Evolutionary conservation across 2,888 invertebrate genomes (phyloP), one percentile per base, ranked within the genome.

Genomic region (Clusia tigrina): DNA sequence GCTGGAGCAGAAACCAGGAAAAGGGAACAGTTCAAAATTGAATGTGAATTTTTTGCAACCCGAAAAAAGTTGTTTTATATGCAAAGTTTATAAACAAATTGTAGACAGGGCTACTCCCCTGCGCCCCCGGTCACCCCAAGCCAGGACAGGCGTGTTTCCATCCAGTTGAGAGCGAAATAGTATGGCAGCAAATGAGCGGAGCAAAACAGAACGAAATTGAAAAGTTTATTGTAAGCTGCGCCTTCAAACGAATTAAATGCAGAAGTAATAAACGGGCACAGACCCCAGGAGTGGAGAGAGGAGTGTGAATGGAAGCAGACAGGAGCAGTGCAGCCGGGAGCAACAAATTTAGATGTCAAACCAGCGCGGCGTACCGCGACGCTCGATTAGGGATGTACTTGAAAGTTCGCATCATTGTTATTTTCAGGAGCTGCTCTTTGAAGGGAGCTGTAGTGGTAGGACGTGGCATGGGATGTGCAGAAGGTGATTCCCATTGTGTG

Each of bases 31-130:
- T 12, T 9, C 20, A 48, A 20, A 20, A 22, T 3, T 15, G n/a
- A n/a, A n/a, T n/a, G 42, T n/a, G n/a, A 42, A 42, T 15, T 9
- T 42, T 42, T 42, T 15, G 42, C 9, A 5, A 15, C 9, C 3
- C 42, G n/a, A 5, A 42, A 42, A 42, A 42, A n/a, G 12, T n/a
- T 48, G 20, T 57, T 62, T 62, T 57, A 62, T 58, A 32, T n/a
- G 57, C 52, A 62, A 62, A 62, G 57, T 62, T 62, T 57, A n/a
- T 52, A 62, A 53, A 57, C 61, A 56, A 56, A 54, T 61, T 51
- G 20, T 42, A 53, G 55, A 53, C 62, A 48, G 18, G 32, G 5
- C 22, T 6, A 42, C 48, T 48, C 20, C 20, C 48, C 48, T 18
- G 48, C 18, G 48, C 22, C 20, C n/a, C n/a, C n/a, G n/a, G n/a